Conservation (phyloP, 2,888 invertebrate genomes). For the Troglohyphantes excavatus region DNA sequence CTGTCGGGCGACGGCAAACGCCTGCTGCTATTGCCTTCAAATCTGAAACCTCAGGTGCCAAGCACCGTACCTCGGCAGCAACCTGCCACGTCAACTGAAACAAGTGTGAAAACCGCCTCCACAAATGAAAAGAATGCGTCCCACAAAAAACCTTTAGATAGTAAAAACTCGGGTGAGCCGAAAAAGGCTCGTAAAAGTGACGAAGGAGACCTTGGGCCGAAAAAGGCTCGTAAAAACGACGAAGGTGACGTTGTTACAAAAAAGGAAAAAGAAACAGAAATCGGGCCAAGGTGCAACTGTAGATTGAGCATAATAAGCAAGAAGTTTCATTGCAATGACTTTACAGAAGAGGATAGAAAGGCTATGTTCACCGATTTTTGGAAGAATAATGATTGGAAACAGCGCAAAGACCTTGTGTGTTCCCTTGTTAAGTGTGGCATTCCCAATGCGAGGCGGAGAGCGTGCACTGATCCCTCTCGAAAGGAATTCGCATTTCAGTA, state of each 20-base stretch:
- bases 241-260: not conserved
- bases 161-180: not conserved
- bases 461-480: not conserved
- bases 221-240: not conserved
- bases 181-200: not conserved
- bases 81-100: not conserved
- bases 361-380: constrained; percentile 14
- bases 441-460: constrained; percentile 28
- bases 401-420: constrained; percentile 17
- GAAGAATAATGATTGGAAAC: constrained; percentile 28
- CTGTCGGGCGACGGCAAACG: not conserved
- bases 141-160: not conserved
- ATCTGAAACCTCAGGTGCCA: not conserved
- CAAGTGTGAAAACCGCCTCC: not conserved
- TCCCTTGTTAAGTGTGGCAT: constrained; percentile 25
- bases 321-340: constrained; percentile 48
- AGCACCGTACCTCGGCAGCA: not conserved
- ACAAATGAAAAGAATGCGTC: not conserved
- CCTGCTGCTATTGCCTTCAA: not conserved
- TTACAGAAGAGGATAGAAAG: constrained; percentile 28
- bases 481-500: constrained; percentile 50
- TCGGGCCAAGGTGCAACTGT: constrained; percentile 34
- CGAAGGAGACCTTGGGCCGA: not conserved
- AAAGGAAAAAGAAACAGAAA: not conserved
- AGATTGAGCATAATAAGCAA: constrained; percentile 12